Conservation (phyloP, 2,888 invertebrate genomes). For the Cerastis leucographa region DNA sequence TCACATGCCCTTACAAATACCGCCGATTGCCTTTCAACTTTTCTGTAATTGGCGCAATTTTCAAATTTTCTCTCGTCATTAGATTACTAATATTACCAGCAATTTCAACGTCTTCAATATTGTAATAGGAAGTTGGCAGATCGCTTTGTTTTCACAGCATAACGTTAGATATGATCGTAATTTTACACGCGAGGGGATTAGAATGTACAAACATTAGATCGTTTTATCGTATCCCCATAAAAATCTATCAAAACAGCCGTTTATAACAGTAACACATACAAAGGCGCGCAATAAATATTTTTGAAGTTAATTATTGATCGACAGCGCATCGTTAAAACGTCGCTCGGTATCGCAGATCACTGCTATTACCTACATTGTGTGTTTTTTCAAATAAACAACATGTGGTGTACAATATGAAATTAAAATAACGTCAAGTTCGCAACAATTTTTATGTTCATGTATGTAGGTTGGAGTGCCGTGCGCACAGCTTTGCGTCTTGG, state of each 20-base stretch:
- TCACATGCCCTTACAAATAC: no score
- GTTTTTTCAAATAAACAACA: slow-evolving; percentile 64
- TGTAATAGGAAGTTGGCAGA: slow-evolving; percentile 36
- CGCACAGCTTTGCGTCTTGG: slow-evolving; percentile 82
- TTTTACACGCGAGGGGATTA: slow-evolving; percentile 35
- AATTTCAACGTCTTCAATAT: slow-evolving; percentile 37
- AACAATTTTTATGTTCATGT: slow-evolving; percentile 84
- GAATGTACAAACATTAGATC: slow-evolving; percentile 42
- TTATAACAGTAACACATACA: slow-evolving; percentile 35
- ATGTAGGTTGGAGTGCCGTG: slow-evolving; percentile 89
- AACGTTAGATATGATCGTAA: slow-evolving; percentile 32
- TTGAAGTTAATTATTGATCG: slow-evolving; percentile 56
- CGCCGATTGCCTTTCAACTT: no score
- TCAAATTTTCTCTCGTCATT: no score
- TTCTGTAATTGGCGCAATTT: no score
- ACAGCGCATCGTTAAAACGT: slow-evolving; percentile 56
- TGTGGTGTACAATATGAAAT: slow-evolving; percentile 73
- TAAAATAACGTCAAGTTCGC: slow-evolving; percentile 80
- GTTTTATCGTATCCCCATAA: slow-evolving; percentile 49
- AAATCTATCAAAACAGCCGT: slow-evolving; percentile 46
- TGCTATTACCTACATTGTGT: slow-evolving; percentile 58
- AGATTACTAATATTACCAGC: slow-evolving; percentile 56
- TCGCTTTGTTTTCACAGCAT: slow-evolving; percentile 38
- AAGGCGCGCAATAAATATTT: slow-evolving; percentile 48
- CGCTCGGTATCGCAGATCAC: slow-evolving; percentile 37